Base-by-base conservation (phyloP, 2,888 invertebrate species). In the Augiades crinisus region DNA sequence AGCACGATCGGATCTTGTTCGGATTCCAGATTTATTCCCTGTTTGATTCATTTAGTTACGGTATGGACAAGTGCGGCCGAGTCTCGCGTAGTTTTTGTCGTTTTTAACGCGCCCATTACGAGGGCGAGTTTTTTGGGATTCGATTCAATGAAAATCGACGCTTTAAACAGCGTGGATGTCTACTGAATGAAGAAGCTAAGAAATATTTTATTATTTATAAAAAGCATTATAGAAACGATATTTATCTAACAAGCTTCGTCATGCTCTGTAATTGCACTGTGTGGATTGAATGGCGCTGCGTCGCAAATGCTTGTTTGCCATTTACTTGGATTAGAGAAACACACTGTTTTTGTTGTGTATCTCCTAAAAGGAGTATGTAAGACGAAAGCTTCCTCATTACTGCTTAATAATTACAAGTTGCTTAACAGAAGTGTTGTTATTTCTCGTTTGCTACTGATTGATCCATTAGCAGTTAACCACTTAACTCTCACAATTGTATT, bases 1-100 rank as follows among this genome's bases (percentile, higher is more conserved):
- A 62, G 64, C 67, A 61, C 68, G 68, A 64, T 73, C 75, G 81
- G 78, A 75, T 77, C 68, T 72, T 69, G 70, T 69, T 70, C 65
- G 68, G 72, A 75, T 75, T 73, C 75, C 72, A 64, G 68, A 70
- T 75, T 70, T 61, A 70, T 73, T 72, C 65, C 63, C 55, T 64
- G 50, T 47, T 54, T 31, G 47, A 49, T 72, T 61, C 62, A 68
- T 69, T 74, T 69, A 71, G 65, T 65, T 60, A 56, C 55, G 53
- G 55, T n/a, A 44, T 31, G 31, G 37, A 37, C 51, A 51, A 51
- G 51, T 37, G 44, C 43, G 30, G 43, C 30, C 1, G 13, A 36
- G 34, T 21, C 30, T 12, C 30, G 31, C 13, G 24, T 17, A 17
- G 10, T 43, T 43, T 43, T 19, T 27, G 13, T 50, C 7, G 24